Conservation (phyloP, 2,888 invertebrate genomes). For the Drosophila mayaguana region DNA sequence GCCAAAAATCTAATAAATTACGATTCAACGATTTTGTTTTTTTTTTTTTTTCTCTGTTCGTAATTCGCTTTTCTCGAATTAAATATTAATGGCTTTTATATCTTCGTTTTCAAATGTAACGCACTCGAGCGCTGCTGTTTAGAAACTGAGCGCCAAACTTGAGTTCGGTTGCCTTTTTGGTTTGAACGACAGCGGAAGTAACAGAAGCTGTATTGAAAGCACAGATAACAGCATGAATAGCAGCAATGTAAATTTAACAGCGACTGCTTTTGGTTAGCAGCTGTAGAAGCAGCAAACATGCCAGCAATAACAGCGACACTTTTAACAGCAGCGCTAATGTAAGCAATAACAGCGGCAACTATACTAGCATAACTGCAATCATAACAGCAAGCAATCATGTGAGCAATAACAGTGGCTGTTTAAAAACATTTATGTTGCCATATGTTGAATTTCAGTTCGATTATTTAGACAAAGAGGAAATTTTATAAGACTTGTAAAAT, state of each 20-base stretch:
- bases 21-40: constrained; percentile 40
- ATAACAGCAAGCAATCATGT: not conserved
- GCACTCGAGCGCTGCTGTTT: constrained; percentile 65
- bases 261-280: not conserved
- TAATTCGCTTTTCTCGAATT: constrained; percentile 7
- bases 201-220: constrained; percentile 14
- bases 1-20: constrained; percentile 47
- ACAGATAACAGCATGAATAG: not conserved
- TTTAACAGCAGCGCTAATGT: not conserved
- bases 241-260: not conserved
- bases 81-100: not conserved
- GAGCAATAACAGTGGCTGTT: constrained; percentile 1
- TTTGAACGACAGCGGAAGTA: constrained; percentile 31
- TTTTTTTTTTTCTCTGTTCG: constrained; percentile 3
- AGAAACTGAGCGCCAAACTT: constrained; percentile 56
- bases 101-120: constrained; percentile 39
- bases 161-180: constrained; percentile 58
- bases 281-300: not conserved
- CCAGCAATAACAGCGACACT: not conserved
- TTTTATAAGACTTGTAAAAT: too few relatives aligned
- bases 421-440: not conserved
- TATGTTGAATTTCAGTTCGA: not conserved
- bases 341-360: not conserved
- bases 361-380: too few relatives aligned
- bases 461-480: not conserved